Evolutionary conservation across 2,888 invertebrate genomes (phyloP).

Genomic region (Lochmaea capreae): DNA sequence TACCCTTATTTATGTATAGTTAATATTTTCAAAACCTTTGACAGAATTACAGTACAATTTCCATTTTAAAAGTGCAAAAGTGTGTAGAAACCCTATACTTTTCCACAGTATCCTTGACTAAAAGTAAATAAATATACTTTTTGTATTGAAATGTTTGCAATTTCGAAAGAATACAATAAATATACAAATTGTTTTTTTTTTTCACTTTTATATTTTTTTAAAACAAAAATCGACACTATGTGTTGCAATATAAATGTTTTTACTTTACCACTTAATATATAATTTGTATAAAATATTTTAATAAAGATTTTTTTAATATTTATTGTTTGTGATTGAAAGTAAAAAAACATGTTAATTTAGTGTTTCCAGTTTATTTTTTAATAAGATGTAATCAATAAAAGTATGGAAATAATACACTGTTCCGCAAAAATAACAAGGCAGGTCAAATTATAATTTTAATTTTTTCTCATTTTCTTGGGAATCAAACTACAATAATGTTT

Average conservation of each 20-base stretch:
- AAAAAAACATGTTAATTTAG: too few species aligned
- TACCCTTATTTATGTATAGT: too few species aligned
- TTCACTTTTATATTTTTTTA: background rate
- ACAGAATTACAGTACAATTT: background rate
- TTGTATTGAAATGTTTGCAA: too few species aligned
- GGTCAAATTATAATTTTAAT: too few species aligned
- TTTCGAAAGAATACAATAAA: background rate
- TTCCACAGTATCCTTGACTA: background rate
- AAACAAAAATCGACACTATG: constrained; percentile 3
- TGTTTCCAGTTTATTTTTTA: too few species aligned
- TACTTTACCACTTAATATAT: background rate
- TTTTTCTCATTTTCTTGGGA: too few species aligned
- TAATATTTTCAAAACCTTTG: too few species aligned
- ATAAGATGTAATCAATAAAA: too few species aligned
- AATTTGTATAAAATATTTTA: constrained; percentile 2
- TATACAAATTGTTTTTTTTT: background rate
- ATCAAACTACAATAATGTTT: too few species aligned
- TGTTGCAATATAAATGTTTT: constrained; percentile 2
- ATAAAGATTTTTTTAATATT: background rate
- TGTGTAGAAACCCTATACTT: background rate
- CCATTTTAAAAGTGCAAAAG: background rate
- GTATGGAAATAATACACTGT: too few species aligned
- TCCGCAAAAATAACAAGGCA: too few species aligned
- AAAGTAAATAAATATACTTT: background rate
- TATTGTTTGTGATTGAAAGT: background rate